Evolutionary conservation across 2,797 vertebrate species (phyloP).

Genomic region (Mormyrus hasselquistii): DNA sequence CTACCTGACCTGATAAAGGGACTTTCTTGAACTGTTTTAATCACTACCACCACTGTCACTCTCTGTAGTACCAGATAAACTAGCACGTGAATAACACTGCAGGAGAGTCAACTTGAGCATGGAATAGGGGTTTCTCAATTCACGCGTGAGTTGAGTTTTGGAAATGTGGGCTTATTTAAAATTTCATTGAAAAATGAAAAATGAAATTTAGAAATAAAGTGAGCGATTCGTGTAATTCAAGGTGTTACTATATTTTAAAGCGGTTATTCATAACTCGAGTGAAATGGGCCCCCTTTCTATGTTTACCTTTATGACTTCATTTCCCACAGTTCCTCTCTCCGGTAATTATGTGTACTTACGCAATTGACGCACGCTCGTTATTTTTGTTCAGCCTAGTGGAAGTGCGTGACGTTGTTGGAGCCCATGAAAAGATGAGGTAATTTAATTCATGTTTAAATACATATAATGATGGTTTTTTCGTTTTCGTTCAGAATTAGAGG

Average conservation of each 20-base stretch:
- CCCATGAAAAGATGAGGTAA: constrained; percentile 21
- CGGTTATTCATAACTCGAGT: background rate
- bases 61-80: background rate
- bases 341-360: background rate
- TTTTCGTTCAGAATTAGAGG: background rate
- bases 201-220: background rate
- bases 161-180: background rate
- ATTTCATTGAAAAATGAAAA: background rate
- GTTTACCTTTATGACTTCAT: background rate
- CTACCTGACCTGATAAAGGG: background rate
- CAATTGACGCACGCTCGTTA: background rate
- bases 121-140: background rate
- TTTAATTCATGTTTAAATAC: background rate
- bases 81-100: background rate
- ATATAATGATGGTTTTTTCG: background rate
- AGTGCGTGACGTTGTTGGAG: background rate
- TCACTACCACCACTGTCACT: background rate
- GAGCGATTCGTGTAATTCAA: background rate
- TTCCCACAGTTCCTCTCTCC: background rate
- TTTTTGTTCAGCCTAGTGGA: constrained; percentile 8
- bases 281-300: background rate
- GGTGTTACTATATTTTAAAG: background rate
- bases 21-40: background rate
- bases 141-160: background rate
- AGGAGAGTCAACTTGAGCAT: background rate